phyloP scores from a whole-genome alignment of 1,140 invertebrate species.

The Diachasmimorpha longicaudata region DNA sequence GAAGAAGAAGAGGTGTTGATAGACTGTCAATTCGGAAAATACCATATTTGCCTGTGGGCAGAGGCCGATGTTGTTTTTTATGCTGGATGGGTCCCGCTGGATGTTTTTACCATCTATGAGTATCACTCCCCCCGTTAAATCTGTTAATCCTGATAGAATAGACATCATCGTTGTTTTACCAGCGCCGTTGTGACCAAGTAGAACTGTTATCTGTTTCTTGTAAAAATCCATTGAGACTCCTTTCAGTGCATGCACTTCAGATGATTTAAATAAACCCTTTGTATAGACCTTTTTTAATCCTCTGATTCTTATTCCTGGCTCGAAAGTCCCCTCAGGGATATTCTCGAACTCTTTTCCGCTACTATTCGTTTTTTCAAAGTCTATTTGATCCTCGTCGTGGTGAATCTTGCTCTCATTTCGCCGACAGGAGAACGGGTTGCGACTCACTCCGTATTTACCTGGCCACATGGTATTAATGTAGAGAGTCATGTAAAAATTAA shows the following conservation, averaged over 20 bases:
- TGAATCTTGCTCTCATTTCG: constrained; percentile 51
- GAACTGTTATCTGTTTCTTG: constrained; percentile 70
- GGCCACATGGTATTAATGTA: constrained; percentile 66
- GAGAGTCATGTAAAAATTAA: constrained; percentile 39
- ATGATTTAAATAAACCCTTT: constrained; percentile 40
- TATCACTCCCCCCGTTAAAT: constrained; percentile 69
- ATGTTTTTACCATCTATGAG: constrained; percentile 72
- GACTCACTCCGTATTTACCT: constrained; percentile 64
- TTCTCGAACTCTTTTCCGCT: constrained; percentile 49
- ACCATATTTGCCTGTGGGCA: constrained; percentile 97
- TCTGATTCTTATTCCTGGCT: constrained; percentile 55
- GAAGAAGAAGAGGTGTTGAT: constrained; percentile 90
- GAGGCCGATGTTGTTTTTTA: constrained; percentile 70
- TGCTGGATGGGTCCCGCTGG: constrained; percentile 56
- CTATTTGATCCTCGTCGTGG: constrained; percentile 34
- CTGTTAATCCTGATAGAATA: constrained; percentile 67
- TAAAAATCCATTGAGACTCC: constrained; percentile 70
- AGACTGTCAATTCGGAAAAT: constrained; percentile 88
- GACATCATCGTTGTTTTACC: constrained; percentile 84
- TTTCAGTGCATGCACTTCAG: constrained; percentile 49
- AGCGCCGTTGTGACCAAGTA: constrained; percentile 85
- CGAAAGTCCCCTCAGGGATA: constrained; percentile 32
- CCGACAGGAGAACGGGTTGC: constrained; percentile 65
- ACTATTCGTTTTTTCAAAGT: constrained; percentile 37
- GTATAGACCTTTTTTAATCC: constrained; percentile 53